phyloP scores from a whole-genome alignment of 2,888 invertebrate genomes.

The Lepetodrilus schrolli region DNA sequence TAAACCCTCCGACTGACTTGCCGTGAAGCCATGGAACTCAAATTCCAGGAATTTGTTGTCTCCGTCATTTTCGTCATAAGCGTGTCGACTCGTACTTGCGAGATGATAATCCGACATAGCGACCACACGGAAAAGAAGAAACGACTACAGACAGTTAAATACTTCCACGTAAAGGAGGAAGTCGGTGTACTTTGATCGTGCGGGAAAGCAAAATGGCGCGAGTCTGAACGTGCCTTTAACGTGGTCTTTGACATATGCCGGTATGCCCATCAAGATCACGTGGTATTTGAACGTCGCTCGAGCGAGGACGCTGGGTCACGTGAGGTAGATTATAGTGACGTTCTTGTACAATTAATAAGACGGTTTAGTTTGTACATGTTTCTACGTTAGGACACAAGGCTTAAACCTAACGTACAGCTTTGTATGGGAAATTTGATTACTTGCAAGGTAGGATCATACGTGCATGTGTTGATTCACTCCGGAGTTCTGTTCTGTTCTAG shows the following conservation, averaged over 20 bases:
- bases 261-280: background rate
- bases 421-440: slow-evolving; percentile 19
- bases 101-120: background rate
- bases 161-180: slow-evolving; percentile 6
- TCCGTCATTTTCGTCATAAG: background rate
- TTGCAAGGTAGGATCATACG: background rate
- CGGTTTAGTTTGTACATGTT: background rate
- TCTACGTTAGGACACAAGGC: background rate
- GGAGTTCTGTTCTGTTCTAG: too few species aligned
- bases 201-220: slow-evolving; percentile 2
- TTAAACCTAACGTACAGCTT: background rate
- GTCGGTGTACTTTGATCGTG: slow-evolving; percentile 4
- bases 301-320: background rate
- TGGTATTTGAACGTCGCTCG: slow-evolving; percentile 13
- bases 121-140: background rate
- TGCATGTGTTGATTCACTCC: background rate
- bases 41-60: background rate
- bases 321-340: background rate
- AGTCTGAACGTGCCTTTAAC: slow-evolving; percentile 13
- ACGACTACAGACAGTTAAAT: background rate
- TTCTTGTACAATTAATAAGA: slow-evolving; percentile 2
- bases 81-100: background rate
- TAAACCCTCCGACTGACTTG: too few species aligned
- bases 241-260: background rate
- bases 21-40: too few species aligned